Base-by-base conservation (phyloP, 2,113 vertebrate genomes). In the Lepus americanus region DNA sequence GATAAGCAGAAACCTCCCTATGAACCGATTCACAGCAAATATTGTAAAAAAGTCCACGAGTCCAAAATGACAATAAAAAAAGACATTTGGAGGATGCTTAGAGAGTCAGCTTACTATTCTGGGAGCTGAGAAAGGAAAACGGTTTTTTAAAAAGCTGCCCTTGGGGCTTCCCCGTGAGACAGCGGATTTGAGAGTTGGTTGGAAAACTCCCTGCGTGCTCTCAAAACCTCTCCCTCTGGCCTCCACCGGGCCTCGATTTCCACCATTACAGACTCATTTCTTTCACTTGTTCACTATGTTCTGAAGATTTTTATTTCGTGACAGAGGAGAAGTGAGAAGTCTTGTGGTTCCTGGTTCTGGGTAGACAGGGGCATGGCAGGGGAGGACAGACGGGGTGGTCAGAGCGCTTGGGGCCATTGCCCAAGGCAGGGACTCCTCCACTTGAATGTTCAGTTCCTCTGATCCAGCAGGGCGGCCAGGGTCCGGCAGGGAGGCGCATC, bases 191-290 rank as follows among this genome's bases (percentile, higher is more conserved):
- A 89, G 80, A 70, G 25, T 81, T 49, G 14, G 39, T 55, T 85
- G 77, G 63, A 83, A 84, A 39, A 9, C 7, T 87, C 92, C 66
- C n/a, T 25, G 10, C 1, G 4, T 83, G 20, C 0, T 77, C 33
- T 39, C 23, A 1, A 67, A 76, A 59, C 20, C 13, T 55, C 36
- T 80, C 53, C 27, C 33, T 83, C 70, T 67, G 39, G n/a, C 33
- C 70, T 81, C 74, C 78, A 82, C 70, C 20, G n/a, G 78, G 55
- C 25, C 64, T 70, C 80, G 61, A 44, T 87, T 92, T 76, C 36
- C 27, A 87, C 72, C 44, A 87, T n/a, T 36, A 90, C 55, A 84
- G 61, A 81, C 9, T 89, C n/a, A 49, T 76, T 96, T 90, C 70
- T 92, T 84, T 87, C 83, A 29, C 59, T 80, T 53, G 72, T n/a